phyloP scores from a whole-genome alignment of 2,888 invertebrate genomes.

The Tetanocera ferruginea region DNA sequence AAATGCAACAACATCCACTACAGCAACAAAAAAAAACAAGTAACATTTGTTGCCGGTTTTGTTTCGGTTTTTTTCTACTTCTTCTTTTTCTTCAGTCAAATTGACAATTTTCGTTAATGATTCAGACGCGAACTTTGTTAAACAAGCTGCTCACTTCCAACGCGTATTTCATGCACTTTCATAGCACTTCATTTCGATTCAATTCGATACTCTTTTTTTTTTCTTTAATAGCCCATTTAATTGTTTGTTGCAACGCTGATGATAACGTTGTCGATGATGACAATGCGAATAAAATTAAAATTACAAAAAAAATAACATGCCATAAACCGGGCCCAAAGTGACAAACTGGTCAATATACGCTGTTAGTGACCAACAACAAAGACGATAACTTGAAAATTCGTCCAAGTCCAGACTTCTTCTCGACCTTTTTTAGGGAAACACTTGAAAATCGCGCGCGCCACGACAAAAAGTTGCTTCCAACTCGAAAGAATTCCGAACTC shows the following conservation, averaged over 20 bases:
- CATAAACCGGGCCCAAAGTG: conserved; percentile 20
- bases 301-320: conserved; percentile 20
- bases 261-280: neutral
- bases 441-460: conserved; percentile 33
- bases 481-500: conserved; percentile 70
- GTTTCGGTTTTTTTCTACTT: neutral
- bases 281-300: neutral
- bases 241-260: conserved; percentile 21
- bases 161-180: no score
- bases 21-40: neutral
- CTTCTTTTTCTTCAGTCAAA: neutral
- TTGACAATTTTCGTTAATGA: neutral
- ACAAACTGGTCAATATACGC: conserved; percentile 1
- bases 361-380: neutral
- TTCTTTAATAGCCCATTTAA: conserved; percentile 27
- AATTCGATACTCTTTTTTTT: conserved; percentile 18
- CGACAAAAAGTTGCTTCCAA: conserved; percentile 67
- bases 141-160: no score
- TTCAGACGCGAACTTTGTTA: neutral
- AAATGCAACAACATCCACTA: neutral
- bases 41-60: neutral
- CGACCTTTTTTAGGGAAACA: conserved; percentile 21
- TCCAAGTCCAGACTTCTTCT: conserved; percentile 8
- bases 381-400: neutral
- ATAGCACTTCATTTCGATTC: neutral